Evolutionary conservation across 2,888 invertebrate genomes (phyloP).

Genomic region (Cristatella mucedo): DNA sequence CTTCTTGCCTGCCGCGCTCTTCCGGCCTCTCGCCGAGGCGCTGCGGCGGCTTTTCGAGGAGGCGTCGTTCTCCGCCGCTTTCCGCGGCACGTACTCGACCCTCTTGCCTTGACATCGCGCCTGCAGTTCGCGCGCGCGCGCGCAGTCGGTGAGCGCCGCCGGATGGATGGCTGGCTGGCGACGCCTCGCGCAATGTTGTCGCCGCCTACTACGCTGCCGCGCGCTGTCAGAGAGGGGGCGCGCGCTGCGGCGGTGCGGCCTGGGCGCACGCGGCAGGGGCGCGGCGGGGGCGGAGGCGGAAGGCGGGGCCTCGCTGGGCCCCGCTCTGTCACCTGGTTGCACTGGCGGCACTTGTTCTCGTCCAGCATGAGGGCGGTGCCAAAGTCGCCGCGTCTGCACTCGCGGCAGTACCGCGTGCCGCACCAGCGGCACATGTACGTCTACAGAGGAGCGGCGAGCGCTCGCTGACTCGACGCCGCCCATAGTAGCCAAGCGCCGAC

Average conservation of each 20-base stretch:
- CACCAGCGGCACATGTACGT: conserved; percentile 38
- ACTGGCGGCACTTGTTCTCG: conserved; percentile 24
- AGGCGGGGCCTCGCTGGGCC: background rate
- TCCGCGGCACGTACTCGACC: conserved; percentile 26
- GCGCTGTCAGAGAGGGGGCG: background rate
- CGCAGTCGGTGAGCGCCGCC: background rate
- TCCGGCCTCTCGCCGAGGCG: too few relatives aligned
- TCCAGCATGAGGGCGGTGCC: conserved; percentile 23
- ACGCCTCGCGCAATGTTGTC: background rate
- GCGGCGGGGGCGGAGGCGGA: background rate
- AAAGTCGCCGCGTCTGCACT: conserved; percentile 31
- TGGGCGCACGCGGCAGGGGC: background rate
- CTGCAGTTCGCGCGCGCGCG: background rate
- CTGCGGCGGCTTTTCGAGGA: too few relatives aligned
- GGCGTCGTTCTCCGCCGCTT: too few relatives aligned
- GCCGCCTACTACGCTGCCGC: background rate
- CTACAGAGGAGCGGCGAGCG: conserved; percentile 15
- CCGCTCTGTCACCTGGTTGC: conserved; percentile 23
- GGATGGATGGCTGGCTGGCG: background rate
- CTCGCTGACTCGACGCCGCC: background rate
- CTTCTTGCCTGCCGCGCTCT: too few relatives aligned
- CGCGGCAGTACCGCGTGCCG: conserved; percentile 31
- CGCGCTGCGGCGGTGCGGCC: background rate
- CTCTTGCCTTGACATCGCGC: conserved; percentile 30
- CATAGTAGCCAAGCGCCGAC: conserved; percentile 11